Evolutionary conservation across 2,113 vertebrate species (phyloP).

Genomic region (Eulemur rufifrons): DNA sequence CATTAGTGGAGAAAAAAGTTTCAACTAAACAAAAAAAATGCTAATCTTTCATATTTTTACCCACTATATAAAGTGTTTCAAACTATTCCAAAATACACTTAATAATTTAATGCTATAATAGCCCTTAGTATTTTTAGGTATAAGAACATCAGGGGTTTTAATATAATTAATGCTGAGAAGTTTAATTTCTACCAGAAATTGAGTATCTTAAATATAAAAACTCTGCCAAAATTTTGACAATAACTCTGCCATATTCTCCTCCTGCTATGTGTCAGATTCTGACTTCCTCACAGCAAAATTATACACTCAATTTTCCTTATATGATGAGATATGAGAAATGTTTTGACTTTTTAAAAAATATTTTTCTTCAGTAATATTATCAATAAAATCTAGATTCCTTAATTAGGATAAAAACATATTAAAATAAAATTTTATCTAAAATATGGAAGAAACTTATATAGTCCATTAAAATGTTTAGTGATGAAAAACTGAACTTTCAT

Average conservation of each 20-base stretch:
- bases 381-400: constrained; percentile 35
- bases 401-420: constrained; percentile 10
- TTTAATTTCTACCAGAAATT: constrained; percentile 44
- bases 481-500: constrained; percentile 10
- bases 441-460: not conserved
- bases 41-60: constrained; percentile 14
- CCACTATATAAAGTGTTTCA: constrained; percentile 31
- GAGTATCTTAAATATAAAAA: constrained; percentile 1
- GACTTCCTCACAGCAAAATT: constrained; percentile 31
- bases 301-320: not conserved
- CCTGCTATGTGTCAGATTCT: not conserved
- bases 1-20: not conserved
- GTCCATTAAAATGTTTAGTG: constrained; percentile 20
- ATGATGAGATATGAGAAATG: not conserved
- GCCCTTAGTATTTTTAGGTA: not conserved
- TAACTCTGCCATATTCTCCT: not conserved
- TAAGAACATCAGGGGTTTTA: constrained; percentile 18
- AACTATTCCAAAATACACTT: constrained; percentile 9
- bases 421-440: constrained; percentile 16
- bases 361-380: constrained; percentile 37
- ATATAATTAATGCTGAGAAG: not conserved
- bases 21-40: constrained; percentile 27
- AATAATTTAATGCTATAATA: not conserved
- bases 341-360: not conserved
- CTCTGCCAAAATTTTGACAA: not conserved